phyloP scores from a whole-genome alignment of 2,888 invertebrate species.

The Luffia ferchaultella region DNA sequence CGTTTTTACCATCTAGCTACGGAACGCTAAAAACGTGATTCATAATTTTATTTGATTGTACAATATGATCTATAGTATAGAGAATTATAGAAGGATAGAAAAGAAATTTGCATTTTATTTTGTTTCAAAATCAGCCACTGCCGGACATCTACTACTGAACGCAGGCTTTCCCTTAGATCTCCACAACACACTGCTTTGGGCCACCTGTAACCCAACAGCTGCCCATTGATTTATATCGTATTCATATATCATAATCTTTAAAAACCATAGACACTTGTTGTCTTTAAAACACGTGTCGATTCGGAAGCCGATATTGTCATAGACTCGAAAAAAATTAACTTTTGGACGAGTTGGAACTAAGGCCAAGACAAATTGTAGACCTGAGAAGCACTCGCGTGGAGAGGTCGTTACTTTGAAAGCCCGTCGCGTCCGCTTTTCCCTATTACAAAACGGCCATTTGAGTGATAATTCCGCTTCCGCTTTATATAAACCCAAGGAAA shows the following conservation, averaged over 20 bases:
- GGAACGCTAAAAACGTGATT: too few relatives aligned
- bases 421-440: not conserved
- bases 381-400: not conserved
- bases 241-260: not conserved
- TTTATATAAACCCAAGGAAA: too few relatives aligned
- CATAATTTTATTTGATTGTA: not conserved
- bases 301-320: not conserved
- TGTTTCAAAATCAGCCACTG: not conserved
- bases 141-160: not conserved
- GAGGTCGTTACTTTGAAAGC: not conserved
- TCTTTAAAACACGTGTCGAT: not conserved
- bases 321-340: not conserved
- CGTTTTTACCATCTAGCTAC: too few relatives aligned
- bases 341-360: not conserved
- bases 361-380: not conserved
- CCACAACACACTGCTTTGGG: not conserved
- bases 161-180: not conserved
- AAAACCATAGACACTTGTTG: not conserved
- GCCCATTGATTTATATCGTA: not conserved
- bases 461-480: not conserved
- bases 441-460: not conserved
- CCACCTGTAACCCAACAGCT: not conserved
- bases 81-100: too few relatives aligned
- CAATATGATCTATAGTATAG: too few relatives aligned
- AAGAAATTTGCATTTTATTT: too few relatives aligned